phyloP scores from a whole-genome alignment of 2,113 vertebrate genomes.

The Tetraodon nigroviridis region DNA sequence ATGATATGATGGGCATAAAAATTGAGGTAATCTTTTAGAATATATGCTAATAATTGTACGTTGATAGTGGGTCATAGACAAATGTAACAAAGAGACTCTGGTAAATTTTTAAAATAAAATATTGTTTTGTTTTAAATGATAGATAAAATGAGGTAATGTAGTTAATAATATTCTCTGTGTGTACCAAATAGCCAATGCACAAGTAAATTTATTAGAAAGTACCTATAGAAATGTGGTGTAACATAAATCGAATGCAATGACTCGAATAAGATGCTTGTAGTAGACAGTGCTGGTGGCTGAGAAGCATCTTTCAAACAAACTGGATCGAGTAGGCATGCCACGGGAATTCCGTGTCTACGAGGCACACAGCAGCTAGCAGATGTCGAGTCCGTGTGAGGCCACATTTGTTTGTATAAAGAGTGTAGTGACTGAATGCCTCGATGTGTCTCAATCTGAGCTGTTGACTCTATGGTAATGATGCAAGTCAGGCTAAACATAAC shows the following conservation, averaged over 20 bases:
- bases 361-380: constrained; percentile 64
- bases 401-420: constrained; percentile 60
- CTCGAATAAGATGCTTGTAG: not conserved
- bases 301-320: constrained; percentile 4
- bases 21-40: too few relatives aligned
- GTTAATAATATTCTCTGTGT: too few relatives aligned
- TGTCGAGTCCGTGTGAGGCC: constrained; percentile 66
- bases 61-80: too few relatives aligned
- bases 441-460: constrained; percentile 66
- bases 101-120: too few relatives aligned
- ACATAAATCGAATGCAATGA: not conserved
- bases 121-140: too few relatives aligned
- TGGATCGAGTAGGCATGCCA: constrained; percentile 43
- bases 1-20: too few relatives aligned
- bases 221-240: not conserved
- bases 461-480: constrained; percentile 72
- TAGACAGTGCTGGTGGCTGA: not conserved
- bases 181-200: too few relatives aligned
- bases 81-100: too few relatives aligned
- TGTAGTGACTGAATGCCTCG: constrained; percentile 51
- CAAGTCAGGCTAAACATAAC: constrained; percentile 72
- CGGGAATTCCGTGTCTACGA: constrained; percentile 55
- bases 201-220: not conserved
- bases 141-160: too few relatives aligned
- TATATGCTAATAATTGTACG: too few relatives aligned